These are phyloP conservation scores for Turritopsis dohrnii DNA, from an alignment of 30 jellyfish, hydroid and myxozoan genomes.

Conservation along the genomic window DNA sequence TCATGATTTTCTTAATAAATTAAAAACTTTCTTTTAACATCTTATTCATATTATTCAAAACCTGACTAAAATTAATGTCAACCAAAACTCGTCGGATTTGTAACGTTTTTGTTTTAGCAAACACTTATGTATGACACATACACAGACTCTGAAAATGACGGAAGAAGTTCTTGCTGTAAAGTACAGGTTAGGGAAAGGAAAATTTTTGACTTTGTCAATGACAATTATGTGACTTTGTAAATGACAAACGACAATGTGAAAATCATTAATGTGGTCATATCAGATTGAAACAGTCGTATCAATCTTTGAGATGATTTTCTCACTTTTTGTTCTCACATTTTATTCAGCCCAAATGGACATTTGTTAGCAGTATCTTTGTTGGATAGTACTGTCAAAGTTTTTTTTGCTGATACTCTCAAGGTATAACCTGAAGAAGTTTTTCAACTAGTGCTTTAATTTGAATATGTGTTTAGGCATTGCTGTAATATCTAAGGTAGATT, in stretches of 20 bases:
- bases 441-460: too few species aligned
- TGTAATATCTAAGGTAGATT: not conserved
- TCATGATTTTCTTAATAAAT: too few species aligned
- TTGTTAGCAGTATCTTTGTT: constrained; percentile 80
- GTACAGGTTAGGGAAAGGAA: constrained; percentile 46
- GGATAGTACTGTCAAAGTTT: constrained; percentile 90
- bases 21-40: too few species aligned
- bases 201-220: not conserved
- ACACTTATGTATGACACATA: constrained; percentile 69
- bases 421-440: too few species aligned
- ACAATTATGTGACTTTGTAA: not conserved
- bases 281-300: not conserved
- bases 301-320: not conserved
- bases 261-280: not conserved
- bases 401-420: constrained; percentile 88
- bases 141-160: constrained; percentile 89
- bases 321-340: not conserved
- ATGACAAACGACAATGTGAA: not conserved
- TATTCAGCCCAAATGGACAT: constrained; percentile 80
- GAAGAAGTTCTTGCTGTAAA: constrained; percentile 79
- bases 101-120: constrained; percentile 31
- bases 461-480: too few species aligned
- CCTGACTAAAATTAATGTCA: too few species aligned
- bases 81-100: too few species aligned
- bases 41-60: too few species aligned